These are phyloP conservation scores for Platichthys stellatus DNA, from an alignment of 2,113 vertebrate species.

Conservation along the genomic window DNA sequence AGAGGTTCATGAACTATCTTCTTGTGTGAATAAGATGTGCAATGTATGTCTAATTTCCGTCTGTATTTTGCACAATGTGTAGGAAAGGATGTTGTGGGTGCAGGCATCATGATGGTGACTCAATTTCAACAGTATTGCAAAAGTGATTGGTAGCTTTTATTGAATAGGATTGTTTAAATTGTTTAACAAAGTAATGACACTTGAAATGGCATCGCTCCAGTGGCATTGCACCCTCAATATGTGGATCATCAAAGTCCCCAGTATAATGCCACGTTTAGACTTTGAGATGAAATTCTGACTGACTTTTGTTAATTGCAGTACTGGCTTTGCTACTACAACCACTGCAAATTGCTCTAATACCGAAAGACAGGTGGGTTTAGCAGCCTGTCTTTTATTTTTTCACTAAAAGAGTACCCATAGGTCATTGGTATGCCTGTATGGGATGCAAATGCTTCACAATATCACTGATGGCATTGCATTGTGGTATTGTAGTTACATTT, in stretches of 20 bases:
- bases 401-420: background rate
- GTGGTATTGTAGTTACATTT: background rate
- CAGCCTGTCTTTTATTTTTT: conserved; percentile 2
- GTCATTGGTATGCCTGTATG: conserved; percentile 3
- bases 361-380: conserved; percentile 29
- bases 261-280: background rate
- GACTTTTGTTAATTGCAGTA: conserved; percentile 27
- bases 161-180: background rate
- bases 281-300: conserved; percentile 12
- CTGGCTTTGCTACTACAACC: conserved; percentile 19
- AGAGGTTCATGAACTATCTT: conserved; percentile 25
- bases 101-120: background rate
- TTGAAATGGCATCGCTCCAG: background rate
- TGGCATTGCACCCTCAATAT: background rate
- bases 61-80: conserved; percentile 4
- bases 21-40: background rate
- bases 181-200: background rate
- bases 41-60: conserved; percentile 21
- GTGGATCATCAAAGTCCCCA: background rate
- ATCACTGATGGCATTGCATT: background rate
- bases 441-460: background rate
- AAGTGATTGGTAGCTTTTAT: background rate
- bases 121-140: background rate
- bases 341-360: conserved; percentile 35
- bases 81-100: background rate